phyloP scores from a whole-genome alignment of 1,140 invertebrate species.

The Cyphomyrmex costatus region DNA sequence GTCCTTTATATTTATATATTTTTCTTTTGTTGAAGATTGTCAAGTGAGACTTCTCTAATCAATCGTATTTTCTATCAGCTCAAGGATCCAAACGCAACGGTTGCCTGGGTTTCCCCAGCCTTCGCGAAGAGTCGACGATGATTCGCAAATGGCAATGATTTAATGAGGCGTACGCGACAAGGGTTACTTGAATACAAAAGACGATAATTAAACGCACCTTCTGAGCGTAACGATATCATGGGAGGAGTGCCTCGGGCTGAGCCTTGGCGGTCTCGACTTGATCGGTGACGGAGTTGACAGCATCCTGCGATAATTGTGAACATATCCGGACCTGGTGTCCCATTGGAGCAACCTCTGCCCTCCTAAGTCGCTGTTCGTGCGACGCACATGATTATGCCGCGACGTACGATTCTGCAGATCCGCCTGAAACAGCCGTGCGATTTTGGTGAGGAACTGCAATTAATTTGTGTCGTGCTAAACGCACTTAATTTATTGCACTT shows the following conservation, averaged over 20 bases:
- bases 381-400: constrained; percentile 87
- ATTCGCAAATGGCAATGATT: constrained; percentile 67
- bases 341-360: constrained; percentile 88
- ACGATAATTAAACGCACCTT: constrained; percentile 78
- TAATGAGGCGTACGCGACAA: constrained; percentile 73
- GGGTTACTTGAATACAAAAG: constrained; percentile 48
- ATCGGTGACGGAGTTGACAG: constrained; percentile 89
- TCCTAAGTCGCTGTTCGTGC: constrained; percentile 89
- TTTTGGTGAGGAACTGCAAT: constrained; percentile 2
- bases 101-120: constrained; percentile 36
- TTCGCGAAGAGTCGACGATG: constrained; percentile 24
- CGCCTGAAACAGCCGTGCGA: constrained; percentile 82
- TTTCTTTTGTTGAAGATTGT: constrained; percentile 4
- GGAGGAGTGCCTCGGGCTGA: constrained; percentile 86
- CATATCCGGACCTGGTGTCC: constrained; percentile 87
- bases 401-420: constrained; percentile 87
- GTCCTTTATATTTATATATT: neutral
- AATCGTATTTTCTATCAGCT: neutral
- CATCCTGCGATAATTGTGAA: constrained; percentile 85
- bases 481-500: neutral
- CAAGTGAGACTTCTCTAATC: neutral
- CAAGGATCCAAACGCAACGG: neutral
- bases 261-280: constrained; percentile 87
- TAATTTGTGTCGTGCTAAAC: neutral
- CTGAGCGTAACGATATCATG: constrained; percentile 85